Conservation (phyloP, 2,113 vertebrate species). For the Cochlearius cochlearius region DNA sequence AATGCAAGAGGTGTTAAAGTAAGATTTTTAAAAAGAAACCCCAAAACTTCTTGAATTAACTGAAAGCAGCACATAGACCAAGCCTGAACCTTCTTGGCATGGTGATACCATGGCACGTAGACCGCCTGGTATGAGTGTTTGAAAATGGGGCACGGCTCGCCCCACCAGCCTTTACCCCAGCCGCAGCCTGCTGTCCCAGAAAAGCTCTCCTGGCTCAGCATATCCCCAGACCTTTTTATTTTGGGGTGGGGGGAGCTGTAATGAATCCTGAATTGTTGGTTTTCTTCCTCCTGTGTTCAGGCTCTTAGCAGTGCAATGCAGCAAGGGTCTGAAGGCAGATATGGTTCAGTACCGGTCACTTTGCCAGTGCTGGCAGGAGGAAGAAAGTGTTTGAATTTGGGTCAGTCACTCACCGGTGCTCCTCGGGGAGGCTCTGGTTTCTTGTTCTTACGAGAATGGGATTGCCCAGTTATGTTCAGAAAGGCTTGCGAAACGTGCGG, state of each 20-base stretch:
- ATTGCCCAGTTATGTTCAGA: background rate
- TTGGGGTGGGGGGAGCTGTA: background rate
- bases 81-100: background rate
- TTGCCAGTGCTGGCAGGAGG: background rate
- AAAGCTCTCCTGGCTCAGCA: background rate
- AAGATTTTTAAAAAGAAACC: background rate
- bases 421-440: background rate
- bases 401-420: constrained; percentile 18
- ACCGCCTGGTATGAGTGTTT: background rate
- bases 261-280: background rate
- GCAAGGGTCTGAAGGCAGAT: background rate
- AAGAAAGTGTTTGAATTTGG: constrained; percentile 44
- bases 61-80: background rate
- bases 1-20: background rate
- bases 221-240: background rate
- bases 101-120: background rate
- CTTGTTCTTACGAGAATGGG: background rate
- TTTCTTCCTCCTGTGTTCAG: background rate
- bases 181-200: background rate
- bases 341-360: background rate
- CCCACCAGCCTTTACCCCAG: rapidly evolving
- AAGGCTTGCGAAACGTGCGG: background rate
- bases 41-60: background rate
- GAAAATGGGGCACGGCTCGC: background rate
- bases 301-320: background rate